These are phyloP conservation scores for Amphimedon queenslandica DNA, from an alignment of 37 sponge, comb jelly and placozoan genomes.

Conservation along the genomic window DNA sequence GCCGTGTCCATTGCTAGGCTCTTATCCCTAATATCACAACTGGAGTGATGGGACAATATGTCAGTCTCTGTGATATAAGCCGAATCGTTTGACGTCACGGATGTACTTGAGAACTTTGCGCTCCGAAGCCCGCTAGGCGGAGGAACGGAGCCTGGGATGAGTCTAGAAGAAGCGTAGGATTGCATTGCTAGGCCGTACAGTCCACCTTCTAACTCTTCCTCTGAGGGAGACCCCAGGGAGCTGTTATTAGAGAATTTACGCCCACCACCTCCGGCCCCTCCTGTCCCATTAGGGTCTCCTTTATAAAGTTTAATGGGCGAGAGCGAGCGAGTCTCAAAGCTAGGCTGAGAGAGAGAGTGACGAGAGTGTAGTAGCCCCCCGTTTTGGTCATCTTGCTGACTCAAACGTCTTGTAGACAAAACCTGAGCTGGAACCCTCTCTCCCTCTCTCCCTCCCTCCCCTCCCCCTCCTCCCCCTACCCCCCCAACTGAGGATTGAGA, in stretches of 20 bases:
- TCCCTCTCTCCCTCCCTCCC: no score
- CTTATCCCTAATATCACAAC: background rate
- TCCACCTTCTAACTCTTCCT: background rate
- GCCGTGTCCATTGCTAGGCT: background rate
- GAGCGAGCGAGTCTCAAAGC: background rate
- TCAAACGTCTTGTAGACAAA: background rate
- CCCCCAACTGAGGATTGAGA: background rate
- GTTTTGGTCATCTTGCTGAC: background rate
- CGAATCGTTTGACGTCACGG: background rate
- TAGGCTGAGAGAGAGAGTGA: background rate
- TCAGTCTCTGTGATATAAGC: conserved; percentile 5
- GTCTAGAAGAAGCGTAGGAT: background rate
- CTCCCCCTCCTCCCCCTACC: no score
- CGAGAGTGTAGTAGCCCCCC: background rate
- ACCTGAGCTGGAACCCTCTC: background rate
- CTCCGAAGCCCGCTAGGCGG: background rate
- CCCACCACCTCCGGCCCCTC: background rate
- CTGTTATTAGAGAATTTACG: background rate
- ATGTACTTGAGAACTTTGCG: background rate
- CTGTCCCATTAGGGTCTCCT: background rate
- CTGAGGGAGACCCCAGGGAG: conserved; percentile 5
- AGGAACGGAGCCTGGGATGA: background rate
- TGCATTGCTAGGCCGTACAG: background rate
- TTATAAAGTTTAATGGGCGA: background rate
- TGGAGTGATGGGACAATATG: background rate